These are phyloP conservation scores for Orthonevra nobilis DNA, from an alignment of 2,888 invertebrate species.

Conservation along the genomic window DNA sequence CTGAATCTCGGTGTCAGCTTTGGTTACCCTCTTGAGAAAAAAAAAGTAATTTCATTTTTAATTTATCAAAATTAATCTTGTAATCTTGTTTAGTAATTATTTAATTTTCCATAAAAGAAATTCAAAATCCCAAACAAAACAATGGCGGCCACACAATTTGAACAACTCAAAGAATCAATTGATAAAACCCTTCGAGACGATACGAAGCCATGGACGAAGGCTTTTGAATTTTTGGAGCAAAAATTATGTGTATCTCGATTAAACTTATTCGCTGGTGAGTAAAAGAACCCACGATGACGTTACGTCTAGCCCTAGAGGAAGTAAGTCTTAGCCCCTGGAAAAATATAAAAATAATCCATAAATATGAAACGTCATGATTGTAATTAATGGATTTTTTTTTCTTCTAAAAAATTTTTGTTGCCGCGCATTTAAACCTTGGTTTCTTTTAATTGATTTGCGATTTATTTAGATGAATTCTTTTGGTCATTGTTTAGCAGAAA, in stretches of 20 bases:
- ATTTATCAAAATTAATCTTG: neutral
- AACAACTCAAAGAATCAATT: conserved; percentile 83
- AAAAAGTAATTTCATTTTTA: conserved; percentile 30
- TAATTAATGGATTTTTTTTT: neutral
- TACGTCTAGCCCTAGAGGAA: neutral
- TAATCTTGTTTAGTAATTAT: neutral
- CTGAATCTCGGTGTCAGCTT: conserved; percentile 35
- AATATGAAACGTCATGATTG: neutral
- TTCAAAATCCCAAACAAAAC: conserved; percentile 1
- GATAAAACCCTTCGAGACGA: conserved; percentile 84
- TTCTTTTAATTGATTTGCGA: too few species aligned
- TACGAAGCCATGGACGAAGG: conserved; percentile 86
- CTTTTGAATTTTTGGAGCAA: conserved; percentile 85
- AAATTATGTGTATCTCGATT: conserved; percentile 88
- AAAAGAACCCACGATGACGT: neutral
- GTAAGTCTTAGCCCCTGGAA: too few species aligned
- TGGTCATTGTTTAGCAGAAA: neutral
- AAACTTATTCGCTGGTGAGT: conserved; percentile 89
- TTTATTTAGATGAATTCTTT: conserved; percentile 11
- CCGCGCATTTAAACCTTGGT: conserved; percentile 16
- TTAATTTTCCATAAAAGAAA: neutral
- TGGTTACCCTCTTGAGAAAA: conserved; percentile 27
- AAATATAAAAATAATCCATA: conserved; percentile 14
- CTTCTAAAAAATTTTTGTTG: conserved; percentile 1
- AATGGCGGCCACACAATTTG: conserved; percentile 75